These are phyloP conservation scores for Lepas anatifera DNA, from an alignment of 2,888 invertebrate genomes.

Conservation along the genomic window DNA sequence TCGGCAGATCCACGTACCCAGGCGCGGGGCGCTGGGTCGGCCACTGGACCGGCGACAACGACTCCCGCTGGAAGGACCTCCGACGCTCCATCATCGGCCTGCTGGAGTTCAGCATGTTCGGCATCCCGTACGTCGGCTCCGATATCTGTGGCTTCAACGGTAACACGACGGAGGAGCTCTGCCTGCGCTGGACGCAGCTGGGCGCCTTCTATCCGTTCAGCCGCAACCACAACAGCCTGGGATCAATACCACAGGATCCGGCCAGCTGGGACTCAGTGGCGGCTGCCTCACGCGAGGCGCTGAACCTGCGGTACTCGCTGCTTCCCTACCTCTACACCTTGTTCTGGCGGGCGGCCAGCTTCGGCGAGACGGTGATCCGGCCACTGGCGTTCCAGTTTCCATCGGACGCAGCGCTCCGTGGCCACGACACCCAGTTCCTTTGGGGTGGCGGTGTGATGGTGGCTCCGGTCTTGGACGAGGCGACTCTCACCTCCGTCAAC, in stretches of 20 bases:
- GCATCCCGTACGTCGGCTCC: constrained; percentile 68
- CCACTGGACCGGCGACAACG: constrained; percentile 68
- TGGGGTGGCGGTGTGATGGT: constrained; percentile 37
- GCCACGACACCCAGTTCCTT: constrained; percentile 30
- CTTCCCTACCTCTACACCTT: constrained; percentile 40
- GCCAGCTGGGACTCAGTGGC: constrained; percentile 24
- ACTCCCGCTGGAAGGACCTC: constrained; percentile 20
- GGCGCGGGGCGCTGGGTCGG: constrained; percentile 45
- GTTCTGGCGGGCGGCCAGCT: constrained; percentile 32
- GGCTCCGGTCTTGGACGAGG: constrained; percentile 27
- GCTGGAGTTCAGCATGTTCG: constrained; percentile 60
- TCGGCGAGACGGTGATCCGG: constrained; percentile 33
- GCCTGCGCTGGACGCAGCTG: constrained; percentile 37
- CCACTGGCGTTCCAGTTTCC: constrained; percentile 31
- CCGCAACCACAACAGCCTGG: constrained; percentile 23
- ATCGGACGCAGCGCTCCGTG: constrained; percentile 27
- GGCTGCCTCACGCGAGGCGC: constrained; percentile 24
- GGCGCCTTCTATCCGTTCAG: constrained; percentile 38
- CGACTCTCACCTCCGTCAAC: constrained; percentile 30
- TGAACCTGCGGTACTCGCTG: constrained; percentile 34
- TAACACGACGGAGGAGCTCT: constrained; percentile 35
- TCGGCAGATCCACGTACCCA: constrained; percentile 25
- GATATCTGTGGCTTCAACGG: constrained; percentile 40
- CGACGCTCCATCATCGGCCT: constrained; percentile 35
- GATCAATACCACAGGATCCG: constrained; percentile 20